These are phyloP conservation scores for Ips typographus DNA, from an alignment of 1,140 invertebrate genomes.

Conservation along the genomic window DNA sequence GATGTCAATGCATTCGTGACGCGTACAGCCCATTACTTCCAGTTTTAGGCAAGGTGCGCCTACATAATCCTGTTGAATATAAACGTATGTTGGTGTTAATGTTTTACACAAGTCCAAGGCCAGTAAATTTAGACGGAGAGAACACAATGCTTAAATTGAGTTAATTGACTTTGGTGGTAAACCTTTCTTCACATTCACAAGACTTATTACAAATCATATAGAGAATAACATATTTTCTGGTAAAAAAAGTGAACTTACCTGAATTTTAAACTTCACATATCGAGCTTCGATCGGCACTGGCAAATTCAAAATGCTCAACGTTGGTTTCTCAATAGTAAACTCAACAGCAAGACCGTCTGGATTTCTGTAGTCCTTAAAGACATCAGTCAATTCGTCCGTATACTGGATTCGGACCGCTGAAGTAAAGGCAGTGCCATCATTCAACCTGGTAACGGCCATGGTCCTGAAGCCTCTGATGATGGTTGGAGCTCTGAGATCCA, in stretches of 20 bases:
- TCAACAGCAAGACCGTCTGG: constrained; percentile 90
- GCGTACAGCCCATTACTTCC: constrained; percentile 91
- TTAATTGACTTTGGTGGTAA: too few species aligned
- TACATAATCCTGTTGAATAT: constrained; percentile 65
- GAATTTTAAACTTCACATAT: constrained; percentile 84
- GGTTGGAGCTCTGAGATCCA: constrained; percentile 88
- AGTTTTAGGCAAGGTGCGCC: constrained; percentile 86
- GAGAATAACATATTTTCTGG: neutral
- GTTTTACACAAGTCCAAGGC: too few species aligned
- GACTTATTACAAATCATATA: neutral
- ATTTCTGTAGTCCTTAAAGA: constrained; percentile 88
- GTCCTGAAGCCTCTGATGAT: constrained; percentile 87
- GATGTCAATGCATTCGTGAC: constrained; percentile 87
- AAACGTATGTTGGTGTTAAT: too few species aligned
- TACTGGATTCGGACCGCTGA: constrained; percentile 85
- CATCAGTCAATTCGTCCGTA: constrained; percentile 84
- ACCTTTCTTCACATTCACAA: too few species aligned
- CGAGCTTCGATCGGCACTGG: constrained; percentile 90
- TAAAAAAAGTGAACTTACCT: constrained; percentile 48
- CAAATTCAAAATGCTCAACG: constrained; percentile 84
- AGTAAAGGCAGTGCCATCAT: constrained; percentile 81
- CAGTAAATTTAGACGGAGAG: too few species aligned
- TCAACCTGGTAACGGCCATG: constrained; percentile 77
- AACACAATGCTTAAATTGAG: too few species aligned
- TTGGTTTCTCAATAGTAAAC: constrained; percentile 84